Conservation (phyloP, 2,888 invertebrate genomes). For the Ichneumoninae sp. region DNA sequence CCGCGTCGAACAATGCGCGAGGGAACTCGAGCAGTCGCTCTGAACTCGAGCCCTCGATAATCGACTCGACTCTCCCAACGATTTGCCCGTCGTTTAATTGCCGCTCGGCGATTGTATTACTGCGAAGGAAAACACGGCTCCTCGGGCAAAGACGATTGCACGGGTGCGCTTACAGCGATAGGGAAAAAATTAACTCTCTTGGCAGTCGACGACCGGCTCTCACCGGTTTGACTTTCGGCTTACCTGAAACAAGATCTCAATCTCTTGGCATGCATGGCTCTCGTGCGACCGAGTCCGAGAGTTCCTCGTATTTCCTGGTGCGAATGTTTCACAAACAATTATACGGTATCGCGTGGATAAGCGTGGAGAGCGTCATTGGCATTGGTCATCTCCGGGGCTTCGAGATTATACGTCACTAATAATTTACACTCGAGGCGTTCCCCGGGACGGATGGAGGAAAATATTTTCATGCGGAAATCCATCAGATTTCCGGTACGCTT, state of each 20-base stretch:
- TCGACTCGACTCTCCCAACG: constrained; percentile 2
- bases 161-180: neutral
- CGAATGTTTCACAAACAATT: constrained; percentile 37
- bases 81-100: constrained; percentile 22
- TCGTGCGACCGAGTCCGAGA: constrained; percentile 5
- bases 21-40: constrained; percentile 10
- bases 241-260: neutral
- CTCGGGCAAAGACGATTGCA: neutral
- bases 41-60: constrained; percentile 18
- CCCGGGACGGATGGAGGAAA: neutral
- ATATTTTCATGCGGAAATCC: constrained; percentile 16
- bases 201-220: neutral
- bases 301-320: constrained; percentile 31
- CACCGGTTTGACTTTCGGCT: constrained; percentile 11
- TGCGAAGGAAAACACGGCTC: neutral
- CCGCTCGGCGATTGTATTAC: constrained; percentile 29
- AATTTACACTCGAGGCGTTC: neutral
- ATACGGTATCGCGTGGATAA: neutral
- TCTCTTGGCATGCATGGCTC: neutral
- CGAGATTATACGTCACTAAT: neutral
- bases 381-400: constrained; percentile 2
- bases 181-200: neutral
- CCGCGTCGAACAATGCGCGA: neutral
- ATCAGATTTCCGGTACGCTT: neutral
- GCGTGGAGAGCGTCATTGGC: neutral